Evolutionary conservation across 2,888 invertebrate genomes (phyloP), one percentile per base, ranked within the genome.

Genomic region (Erynnis tages): DNA sequence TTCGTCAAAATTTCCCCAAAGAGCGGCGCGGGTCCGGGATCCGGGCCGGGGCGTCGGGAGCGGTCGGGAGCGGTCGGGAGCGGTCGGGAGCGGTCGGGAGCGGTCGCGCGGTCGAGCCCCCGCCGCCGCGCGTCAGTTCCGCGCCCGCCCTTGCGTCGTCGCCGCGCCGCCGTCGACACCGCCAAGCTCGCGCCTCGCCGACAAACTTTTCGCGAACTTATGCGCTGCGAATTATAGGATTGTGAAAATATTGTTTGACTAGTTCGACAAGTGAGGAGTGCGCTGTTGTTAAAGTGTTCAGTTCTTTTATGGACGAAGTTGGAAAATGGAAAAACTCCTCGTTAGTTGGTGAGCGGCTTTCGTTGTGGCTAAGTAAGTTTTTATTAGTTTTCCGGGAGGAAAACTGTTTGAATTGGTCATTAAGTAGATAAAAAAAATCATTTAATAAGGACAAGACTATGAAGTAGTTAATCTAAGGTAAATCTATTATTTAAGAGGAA

Each of bases 1-100:
- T 80, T 80, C 82, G 79, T 81, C 82, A 80, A 78, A 79, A 79
- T 80, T 79, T 82, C 79, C 79, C 79, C 67, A 71, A 78, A 78
- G 82, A 78, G 67, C 66, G 65, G 53, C 56, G 68, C 61, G 62
- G 62, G 57, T 62, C 59, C 55, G 57, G 57, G 59, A 57, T 57
- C 58, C 48, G 54, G 50, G 1, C 11, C 29, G 11, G 29, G 5
- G 21, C 27, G 2, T 13, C 35, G n/a, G n/a, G n/a, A n/a, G n/a
- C n/a, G n/a, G n/a, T n/a, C n/a, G n/a, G n/a, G n/a, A n/a, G n/a
- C n/a, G n/a, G n/a, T n/a, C n/a, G n/a, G n/a, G n/a, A n/a, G n/a
- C n/a, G n/a, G n/a, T n/a, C n/a, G n/a, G n/a, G n/a, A n/a, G n/a
- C n/a, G n/a, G n/a, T n/a, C n/a, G n/a, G n/a, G n/a, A n/a, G 17